Percentiles rank a stretch among this genome's conserved stretches.
These are phyloP conservation scores for Caenorhabditis virilis DNA, from an alignment of 2,888 invertebrate genomes.

Conservation along the genomic window DNA sequence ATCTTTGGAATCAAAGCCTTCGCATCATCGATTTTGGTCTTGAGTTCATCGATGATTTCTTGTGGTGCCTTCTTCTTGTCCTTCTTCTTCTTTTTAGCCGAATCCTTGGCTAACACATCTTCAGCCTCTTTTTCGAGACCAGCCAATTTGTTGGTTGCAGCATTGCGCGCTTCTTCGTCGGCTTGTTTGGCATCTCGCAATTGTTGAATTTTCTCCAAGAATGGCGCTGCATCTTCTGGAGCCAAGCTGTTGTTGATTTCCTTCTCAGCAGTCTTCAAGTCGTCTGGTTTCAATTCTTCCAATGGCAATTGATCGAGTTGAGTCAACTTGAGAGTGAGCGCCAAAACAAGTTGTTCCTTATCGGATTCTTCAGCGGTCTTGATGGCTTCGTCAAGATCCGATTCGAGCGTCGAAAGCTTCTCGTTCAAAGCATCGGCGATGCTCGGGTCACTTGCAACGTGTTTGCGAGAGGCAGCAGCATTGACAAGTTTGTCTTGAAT, in stretches of 20 bases:
- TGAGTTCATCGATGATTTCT: slow-evolving; percentile 4
- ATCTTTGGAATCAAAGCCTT: slow-evolving; percentile 1
- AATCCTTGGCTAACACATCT: slow-evolving; percentile 8
- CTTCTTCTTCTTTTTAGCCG: slow-evolving; percentile 25
- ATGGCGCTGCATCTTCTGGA: slow-evolving; percentile 27
- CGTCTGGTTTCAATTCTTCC: slow-evolving; percentile 18
- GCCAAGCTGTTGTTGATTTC: slow-evolving; percentile 22
- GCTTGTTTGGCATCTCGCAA: slow-evolving; percentile 21
- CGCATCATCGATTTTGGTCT: slow-evolving; percentile 3
- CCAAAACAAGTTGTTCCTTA: slow-evolving; percentile 34
- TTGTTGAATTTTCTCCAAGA: slow-evolving; percentile 22
- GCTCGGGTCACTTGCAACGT: slow-evolving; percentile 31
- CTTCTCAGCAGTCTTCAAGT: slow-evolving; percentile 30
- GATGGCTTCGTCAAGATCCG: slow-evolving; percentile 37
- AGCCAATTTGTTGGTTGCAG: slow-evolving; percentile 30
- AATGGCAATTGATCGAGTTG: slow-evolving; percentile 30
- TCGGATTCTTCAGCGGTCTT: slow-evolving; percentile 37
- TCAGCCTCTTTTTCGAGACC: slow-evolving; percentile 34
- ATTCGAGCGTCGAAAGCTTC: slow-evolving; percentile 21
- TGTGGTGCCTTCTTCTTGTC: slow-evolving; percentile 12
- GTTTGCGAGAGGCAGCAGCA: slow-evolving; percentile 31
- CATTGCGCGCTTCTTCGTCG: slow-evolving; percentile 29
- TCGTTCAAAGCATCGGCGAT: slow-evolving; percentile 22
- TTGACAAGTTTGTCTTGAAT: slow-evolving; percentile 36
- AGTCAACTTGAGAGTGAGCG: slow-evolving; percentile 25